A percentile compares a stretch with the other conserved stretches of the same genome.
Evolutionary conservation across 2,113 vertebrate species (phyloP).

Genomic region (Eidolon helvum): DNA sequence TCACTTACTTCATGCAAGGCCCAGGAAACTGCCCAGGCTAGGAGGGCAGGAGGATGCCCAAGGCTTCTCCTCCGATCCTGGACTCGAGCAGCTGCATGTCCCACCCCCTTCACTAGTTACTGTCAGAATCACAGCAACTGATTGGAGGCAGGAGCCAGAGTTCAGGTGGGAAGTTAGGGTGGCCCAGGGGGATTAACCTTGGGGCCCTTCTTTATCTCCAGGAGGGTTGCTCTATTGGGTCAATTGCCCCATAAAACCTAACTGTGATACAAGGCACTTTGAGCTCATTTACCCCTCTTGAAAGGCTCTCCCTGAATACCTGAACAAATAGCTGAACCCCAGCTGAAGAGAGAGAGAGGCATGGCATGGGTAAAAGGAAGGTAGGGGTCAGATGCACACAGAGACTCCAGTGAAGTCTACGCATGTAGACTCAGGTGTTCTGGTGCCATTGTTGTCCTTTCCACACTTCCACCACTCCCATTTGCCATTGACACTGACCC

Average conservation of each 20-base stretch:
- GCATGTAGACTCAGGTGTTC: background rate
- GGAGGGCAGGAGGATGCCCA: no score
- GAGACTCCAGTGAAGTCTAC: background rate
- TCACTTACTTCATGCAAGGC: background rate
- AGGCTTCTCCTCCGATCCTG: background rate
- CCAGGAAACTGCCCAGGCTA: background rate
- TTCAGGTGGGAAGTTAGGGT: background rate
- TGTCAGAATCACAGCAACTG: background rate
- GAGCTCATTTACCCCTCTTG: conserved; percentile 53
- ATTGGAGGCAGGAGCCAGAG: background rate
- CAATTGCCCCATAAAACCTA: conserved; percentile 61
- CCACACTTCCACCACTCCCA: background rate
- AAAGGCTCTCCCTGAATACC: background rate
- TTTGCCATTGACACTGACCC: background rate
- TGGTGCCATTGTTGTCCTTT: rapidly evolving
- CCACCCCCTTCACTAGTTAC: background rate
- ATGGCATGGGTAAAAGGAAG: background rate
- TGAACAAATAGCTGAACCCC: background rate
- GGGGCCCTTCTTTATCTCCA: conserved; percentile 43
- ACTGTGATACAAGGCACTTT: background rate
- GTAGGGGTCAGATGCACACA: background rate
- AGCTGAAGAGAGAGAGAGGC: background rate
- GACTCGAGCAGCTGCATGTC: background rate
- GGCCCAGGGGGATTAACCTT: background rate
- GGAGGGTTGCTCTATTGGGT: background rate